These are phyloP conservation scores for Eonycteris spelaea DNA, from an alignment of 2,113 vertebrate species.

Conservation along the genomic window DNA sequence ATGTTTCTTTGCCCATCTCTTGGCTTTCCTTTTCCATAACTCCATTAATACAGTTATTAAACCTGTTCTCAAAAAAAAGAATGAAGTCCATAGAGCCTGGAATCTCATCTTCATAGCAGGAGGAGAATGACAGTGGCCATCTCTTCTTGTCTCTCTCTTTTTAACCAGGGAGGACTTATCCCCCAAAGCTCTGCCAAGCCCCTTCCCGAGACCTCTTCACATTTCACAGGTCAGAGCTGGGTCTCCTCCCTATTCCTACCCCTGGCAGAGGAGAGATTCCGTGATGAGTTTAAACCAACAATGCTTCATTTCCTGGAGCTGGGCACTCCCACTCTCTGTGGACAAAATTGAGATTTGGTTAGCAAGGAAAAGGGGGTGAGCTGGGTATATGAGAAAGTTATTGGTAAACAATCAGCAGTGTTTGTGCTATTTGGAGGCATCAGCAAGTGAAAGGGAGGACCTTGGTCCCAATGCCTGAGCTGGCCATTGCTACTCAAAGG, in stretches of 20 bases:
- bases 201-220: background rate
- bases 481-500: background rate
- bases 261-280: background rate
- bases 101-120: background rate
- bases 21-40: background rate
- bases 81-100: background rate
- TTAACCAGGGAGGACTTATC: background rate
- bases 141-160: background rate
- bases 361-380: background rate
- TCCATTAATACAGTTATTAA: background rate
- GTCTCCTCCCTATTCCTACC: background rate
- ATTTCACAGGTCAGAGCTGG: background rate
- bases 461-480: background rate
- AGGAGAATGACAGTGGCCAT: background rate
- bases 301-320: background rate
- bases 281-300: background rate
- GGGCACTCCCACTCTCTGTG: background rate
- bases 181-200: background rate
- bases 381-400: background rate
- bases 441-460: background rate
- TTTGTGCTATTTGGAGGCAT: background rate
- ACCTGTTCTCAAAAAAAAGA: slow-evolving; percentile 16
- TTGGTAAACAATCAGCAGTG: background rate
- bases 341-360: background rate
- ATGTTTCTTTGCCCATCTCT: background rate